phyloP scores from a whole-genome alignment of 2,113 vertebrate genomes.

The Dromiciops gliroides region DNA sequence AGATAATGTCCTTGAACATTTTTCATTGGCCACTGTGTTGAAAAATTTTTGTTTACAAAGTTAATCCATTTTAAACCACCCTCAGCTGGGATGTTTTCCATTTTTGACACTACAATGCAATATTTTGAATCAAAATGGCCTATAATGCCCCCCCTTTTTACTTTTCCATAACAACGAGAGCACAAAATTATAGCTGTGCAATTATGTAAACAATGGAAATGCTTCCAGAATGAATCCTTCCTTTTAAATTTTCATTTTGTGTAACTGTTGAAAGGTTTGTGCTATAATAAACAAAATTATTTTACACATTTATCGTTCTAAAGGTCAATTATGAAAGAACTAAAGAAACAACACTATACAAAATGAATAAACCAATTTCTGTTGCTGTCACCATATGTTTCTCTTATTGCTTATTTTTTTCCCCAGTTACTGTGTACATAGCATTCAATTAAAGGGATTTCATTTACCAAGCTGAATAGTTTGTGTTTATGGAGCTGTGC shows the following conservation, averaged over 20 bases:
- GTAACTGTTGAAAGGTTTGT: constrained; percentile 97
- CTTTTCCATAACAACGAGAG: constrained; percentile 87
- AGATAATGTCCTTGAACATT: constrained; percentile 61
- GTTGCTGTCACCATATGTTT: constrained; percentile 89
- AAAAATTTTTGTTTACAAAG: constrained; percentile 73
- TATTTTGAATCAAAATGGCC: constrained; percentile 85
- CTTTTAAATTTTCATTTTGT: constrained; percentile 95
- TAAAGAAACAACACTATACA: constrained; percentile 84
- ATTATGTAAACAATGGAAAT: constrained; percentile 96
- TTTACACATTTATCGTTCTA: constrained; percentile 93
- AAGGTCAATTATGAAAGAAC: constrained; percentile 97
- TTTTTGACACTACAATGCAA: constrained; percentile 82
- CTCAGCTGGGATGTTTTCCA: constrained; percentile 70
- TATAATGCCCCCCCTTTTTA: constrained; percentile 85
- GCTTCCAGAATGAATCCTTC: constrained; percentile 93
- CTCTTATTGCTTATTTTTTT: constrained; percentile 89
- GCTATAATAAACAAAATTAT: constrained; percentile 96
- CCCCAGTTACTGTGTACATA: constrained; percentile 92
- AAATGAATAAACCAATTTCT: constrained; percentile 90
- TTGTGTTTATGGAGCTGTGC: constrained; percentile 86
- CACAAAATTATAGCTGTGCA: constrained; percentile 91
- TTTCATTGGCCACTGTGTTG: constrained; percentile 48
- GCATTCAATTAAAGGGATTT: constrained; percentile 95
- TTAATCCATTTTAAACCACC: constrained; percentile 82
- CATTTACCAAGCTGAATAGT: constrained; percentile 88